Base-by-base conservation (phyloP, 1,140 invertebrate species). In the Carposina sasakii region DNA sequence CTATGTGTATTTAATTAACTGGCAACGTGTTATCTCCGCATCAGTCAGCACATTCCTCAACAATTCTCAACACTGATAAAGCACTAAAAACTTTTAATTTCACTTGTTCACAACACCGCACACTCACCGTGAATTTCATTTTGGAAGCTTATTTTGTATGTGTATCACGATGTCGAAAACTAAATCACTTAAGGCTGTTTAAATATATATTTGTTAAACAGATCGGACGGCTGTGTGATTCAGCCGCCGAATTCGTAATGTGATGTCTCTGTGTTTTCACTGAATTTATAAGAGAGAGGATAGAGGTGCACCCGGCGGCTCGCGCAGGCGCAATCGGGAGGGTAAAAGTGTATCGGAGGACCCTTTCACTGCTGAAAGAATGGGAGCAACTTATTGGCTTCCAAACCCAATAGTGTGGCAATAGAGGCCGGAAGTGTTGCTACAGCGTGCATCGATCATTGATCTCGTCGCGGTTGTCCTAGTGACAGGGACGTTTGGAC, bases 331-430 rank as follows among this genome's bases (percentile, higher is more conserved):
- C 57, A 43, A 50, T 59, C 67, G 61, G 66, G 71, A 81, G 76
- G 79, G 79, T 78, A 79, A 79, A 75, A 76, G 76, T 76, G 56
- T 76, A 77, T 67, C 70, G 54, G 71, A 75, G 73, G 70, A 83
- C 79, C 79, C 79, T 83, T 83, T 83, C 79, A 83, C 79, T 78
- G 73, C 76, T 76, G 75, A 83, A 81, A 77, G 72, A 83, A 81
- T 79, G 71, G 72, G 76, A 79, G 62, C 78, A 63, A 68, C 59
- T 62, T 70, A 71, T 63, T 66, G 63, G 70, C 72, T 76, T 79
- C 74, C 67, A 73, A 76, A 65, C 74, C 76, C 69, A 76, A 63
- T 63, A 73, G 67, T 81, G 76, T 76, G 63, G 76, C 67, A 81
- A 77, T 67, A 59, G 63, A 66, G 60, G 45, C 71, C 73, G 78